Evolutionary conservation across 2,113 vertebrate genomes (phyloP), one percentile per base, ranked within the genome.

Genomic region (Oreotrochilus melanogaster): DNA sequence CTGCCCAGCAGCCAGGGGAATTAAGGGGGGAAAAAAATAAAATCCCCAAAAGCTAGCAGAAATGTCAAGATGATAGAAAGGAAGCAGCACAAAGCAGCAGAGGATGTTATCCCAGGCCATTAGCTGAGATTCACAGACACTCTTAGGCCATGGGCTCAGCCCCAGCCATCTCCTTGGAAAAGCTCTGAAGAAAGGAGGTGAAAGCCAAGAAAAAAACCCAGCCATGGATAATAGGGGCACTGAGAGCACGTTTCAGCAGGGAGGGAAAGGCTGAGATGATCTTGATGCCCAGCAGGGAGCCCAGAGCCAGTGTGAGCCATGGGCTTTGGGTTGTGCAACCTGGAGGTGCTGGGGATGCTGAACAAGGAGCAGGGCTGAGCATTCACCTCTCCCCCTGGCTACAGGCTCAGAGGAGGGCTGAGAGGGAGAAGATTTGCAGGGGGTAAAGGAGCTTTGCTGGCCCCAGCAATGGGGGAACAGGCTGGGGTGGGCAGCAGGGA

Each of bases 271-370:
- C 56, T 21, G 67, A 58, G 37, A 9, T 27, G 70, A 30, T 47
- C 33, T 25, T 12, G 10, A 6, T 0, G 11, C 22, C 42, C 66
- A 13, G 80, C 0, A 1, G 16, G 61, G 66, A 83, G 42, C 76
- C 47, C 2, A 3, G 80, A 4, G 33, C 24, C 9, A 9, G 51
- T 15, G 50, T 25, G 13, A 51, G 50, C 45, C 45, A 45, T 6
- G 18, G 45, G 45, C 45, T 18, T 18, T 45, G 45, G 45, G 45
- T 18, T 45, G 18, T 45, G 45, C 45, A 45, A 18, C 14, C 45
- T 18, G 18, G 43, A 58, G 27, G 51, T 5, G 3, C 54, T 0
- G 0, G n/a, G 28, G 35, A 27, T 33, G 76, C 31, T 0, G 9
- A 54, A 22, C 23, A 30, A 2, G 0, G 37, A 48, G 43, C 5